Base-by-base conservation (phyloP, 2,888 invertebrate genomes). In the Conops quadrifasciatus region DNA sequence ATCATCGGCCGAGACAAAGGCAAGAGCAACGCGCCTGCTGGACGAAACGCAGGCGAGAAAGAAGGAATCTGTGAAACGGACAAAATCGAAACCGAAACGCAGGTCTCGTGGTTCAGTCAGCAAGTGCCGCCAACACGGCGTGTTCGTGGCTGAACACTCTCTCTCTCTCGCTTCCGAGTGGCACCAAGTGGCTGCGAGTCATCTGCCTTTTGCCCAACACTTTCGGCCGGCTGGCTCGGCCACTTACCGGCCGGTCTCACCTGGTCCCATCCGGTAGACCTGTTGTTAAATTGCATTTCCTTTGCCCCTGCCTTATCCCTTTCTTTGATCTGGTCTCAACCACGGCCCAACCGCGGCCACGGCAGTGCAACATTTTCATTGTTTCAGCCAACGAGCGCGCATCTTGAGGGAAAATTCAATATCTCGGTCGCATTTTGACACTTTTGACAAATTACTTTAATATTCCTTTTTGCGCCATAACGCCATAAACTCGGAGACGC, bases 381-480 rank as follows among this genome's bases (percentile, higher is more conserved):
- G 28, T 58, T 30, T 16, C 7, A 30, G 7, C 65, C 45, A 36
- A 30, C 71, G 58, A 15, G 47, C 68, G 21, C 43, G 7, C 67
- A 70, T 70, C 68, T 71, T 74, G 63, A 62, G 71, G 72, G 71
- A 76, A 74, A 76, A 78, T 77, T 77, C 76, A 76, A 78, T 77
- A 79, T 78, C 77, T 76, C 76, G 78, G 77, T 75, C 75, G 75
- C 73, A 78, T 80, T 80, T 80, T 80, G 80, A 81, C 80, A 81
- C 78, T 78, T 81, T 81, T 81, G 80, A 81, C 81, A 81, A 81
- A 81, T 81, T 81, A 79, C 79, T 80, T 81, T 81, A 79, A 79
- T 80, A 80, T 77, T 79, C 79, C 75, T 74, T 73, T 75, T 71
- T 76, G 71, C 67, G 43, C 71, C 66, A 69, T 71, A 71, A 69